Evolutionary conservation across 1,140 invertebrate species (phyloP), one percentile per base, ranked within the genome.

Genomic region (Brachionus plicatilis): DNA sequence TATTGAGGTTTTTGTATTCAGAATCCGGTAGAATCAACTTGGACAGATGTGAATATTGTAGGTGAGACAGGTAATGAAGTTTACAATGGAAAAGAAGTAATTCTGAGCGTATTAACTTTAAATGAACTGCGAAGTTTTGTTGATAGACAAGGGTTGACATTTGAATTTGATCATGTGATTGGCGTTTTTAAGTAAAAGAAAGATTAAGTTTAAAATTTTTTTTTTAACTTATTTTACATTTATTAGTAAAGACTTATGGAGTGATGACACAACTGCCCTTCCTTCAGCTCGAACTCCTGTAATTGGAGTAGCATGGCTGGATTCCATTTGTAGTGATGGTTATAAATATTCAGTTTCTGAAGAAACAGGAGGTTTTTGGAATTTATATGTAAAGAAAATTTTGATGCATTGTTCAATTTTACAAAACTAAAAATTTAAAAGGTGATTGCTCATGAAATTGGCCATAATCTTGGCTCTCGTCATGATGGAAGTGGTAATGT

Each of bases 71-170:
- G 43, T 50, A 50, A 50, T 45, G 43, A 78, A 27, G 27, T 29
- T 3, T 78, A 78, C n/a, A 50, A 78, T 29, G 75, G 75, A 29
- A 78, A 45, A 78, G 75, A 78, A 56, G 75, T 78, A n/a, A 43
- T 78, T 78, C 20, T 72, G 8, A 20, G 5, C 8, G 8, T 9
- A 4, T n/a, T n/a, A 7, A 43, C 70, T 43, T 17, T 72, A 9
- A 8, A 17, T 72, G 37, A 41, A 9, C 3, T 72, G 17, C 37
- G 20, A 43, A 43, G 37, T 41, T 47, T 72, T 72, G 43, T 72
- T 8, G n/a, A 72, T 27, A n/a, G 70, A 24, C 37, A 33, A 9
- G 43, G 2, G 0, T 27, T 72, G 27, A 17, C 70, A 20, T 72
- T 33, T 20, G 43, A 41, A 43, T 72, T 41, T 78, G 75, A 78